These are phyloP conservation scores for Clistopyga incitator DNA, from an alignment of 2,888 invertebrate genomes.

Conservation along the genomic window DNA sequence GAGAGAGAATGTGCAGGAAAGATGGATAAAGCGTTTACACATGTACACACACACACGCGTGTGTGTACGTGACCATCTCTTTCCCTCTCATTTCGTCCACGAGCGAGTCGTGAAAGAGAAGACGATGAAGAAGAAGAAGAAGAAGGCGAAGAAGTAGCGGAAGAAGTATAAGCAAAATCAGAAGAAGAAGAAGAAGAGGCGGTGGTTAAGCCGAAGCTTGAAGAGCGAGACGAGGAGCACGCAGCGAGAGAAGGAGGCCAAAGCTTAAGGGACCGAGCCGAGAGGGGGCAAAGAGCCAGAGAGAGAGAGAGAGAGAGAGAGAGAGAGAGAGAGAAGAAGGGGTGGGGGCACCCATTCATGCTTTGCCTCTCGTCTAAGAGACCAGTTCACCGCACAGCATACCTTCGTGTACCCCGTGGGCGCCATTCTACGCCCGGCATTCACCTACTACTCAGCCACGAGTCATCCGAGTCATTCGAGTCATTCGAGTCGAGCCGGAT, in stretches of 20 bases:
- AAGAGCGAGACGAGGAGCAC: slow-evolving; percentile 37
- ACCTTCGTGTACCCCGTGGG: slow-evolving; percentile 80
- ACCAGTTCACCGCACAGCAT: slow-evolving; percentile 81
- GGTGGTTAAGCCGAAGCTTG: slow-evolving; percentile 53
- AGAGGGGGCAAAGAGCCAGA: slow-evolving; percentile 45
- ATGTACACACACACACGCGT: slow-evolving; percentile 25
- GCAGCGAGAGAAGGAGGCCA: slow-evolving; percentile 43
- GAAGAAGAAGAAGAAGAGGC: slow-evolving; percentile 54
- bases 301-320: slow-evolving; percentile 26
- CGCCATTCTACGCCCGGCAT: slow-evolving; percentile 78
- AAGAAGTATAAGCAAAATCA: no score
- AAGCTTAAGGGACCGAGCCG: slow-evolving; percentile 52
- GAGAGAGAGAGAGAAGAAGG: slow-evolving; percentile 47
- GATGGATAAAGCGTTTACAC: slow-evolving; percentile 63
- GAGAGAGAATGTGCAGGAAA: slow-evolving; percentile 46
- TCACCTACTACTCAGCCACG: slow-evolving; percentile 74
- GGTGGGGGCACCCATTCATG: slow-evolving; percentile 83
- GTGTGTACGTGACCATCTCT: no score
- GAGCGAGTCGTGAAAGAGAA: slow-evolving; percentile 36
- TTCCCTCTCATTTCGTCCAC: slow-evolving; percentile 20
- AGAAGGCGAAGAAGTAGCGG: neutral
- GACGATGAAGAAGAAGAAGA: slow-evolving; percentile 29
- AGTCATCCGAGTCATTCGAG: slow-evolving; percentile 72
- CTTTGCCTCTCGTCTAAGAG: slow-evolving; percentile 82
- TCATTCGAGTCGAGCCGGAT: slow-evolving; percentile 67